These are phyloP conservation scores for Dermatemys mawii DNA, from an alignment of 2,113 vertebrate genomes.

Conservation along the genomic window DNA sequence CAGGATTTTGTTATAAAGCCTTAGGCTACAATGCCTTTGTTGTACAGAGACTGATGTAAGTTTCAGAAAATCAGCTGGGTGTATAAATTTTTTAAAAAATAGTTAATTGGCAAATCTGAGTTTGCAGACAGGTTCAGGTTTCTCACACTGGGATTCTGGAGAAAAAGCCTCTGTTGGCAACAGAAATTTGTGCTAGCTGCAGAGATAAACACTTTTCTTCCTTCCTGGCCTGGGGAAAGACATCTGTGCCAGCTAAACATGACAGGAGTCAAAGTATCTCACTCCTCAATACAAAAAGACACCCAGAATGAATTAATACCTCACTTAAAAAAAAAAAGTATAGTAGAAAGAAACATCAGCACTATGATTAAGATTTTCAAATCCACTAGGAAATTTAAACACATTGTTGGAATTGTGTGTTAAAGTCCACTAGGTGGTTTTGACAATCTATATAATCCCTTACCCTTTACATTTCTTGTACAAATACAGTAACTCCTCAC, in stretches of 20 bases:
- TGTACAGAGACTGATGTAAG: not conserved
- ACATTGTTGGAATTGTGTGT: not conserved
- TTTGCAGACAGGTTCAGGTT: conserved; percentile 8
- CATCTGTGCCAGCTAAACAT: not conserved
- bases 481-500: too few relatives aligned
- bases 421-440: not conserved
- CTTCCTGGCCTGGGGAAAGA: conserved; percentile 28
- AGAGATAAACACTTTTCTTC: not conserved
- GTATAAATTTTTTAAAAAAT: conserved; percentile 27
- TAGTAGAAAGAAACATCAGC: not conserved
- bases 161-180: not conserved
- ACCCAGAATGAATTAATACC: conserved; percentile 30
- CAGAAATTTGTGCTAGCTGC: not conserved
- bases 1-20: conserved; percentile 9
- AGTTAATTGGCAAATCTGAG: conserved; percentile 10
- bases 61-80: not conserved
- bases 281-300: conserved; percentile 7
- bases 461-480: conserved; percentile 47
- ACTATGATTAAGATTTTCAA: not conserved
- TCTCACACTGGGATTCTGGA: not conserved
- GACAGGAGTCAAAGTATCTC: not conserved
- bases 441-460: not conserved
- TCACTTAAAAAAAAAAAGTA: conserved; percentile 26
- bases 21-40: not conserved
- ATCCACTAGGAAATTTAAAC: not conserved